Evolutionary conservation across 2,888 invertebrate species (phyloP).

Genomic region (Ichneumoninae sp.): DNA sequence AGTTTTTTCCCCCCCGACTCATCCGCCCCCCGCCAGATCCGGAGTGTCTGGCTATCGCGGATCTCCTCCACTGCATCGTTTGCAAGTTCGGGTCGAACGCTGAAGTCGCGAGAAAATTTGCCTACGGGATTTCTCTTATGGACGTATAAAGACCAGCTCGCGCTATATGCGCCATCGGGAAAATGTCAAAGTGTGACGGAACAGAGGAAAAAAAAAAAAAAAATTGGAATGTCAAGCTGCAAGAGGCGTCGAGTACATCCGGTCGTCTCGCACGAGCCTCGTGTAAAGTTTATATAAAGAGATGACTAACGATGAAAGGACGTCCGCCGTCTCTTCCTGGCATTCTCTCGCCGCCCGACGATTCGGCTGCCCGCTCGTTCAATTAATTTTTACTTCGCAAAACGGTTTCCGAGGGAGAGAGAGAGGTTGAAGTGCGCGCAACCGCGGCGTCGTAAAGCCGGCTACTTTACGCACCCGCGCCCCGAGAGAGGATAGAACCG

Average conservation of each 20-base stretch:
- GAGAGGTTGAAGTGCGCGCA: conserved; percentile 54
- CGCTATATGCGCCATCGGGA: neutral
- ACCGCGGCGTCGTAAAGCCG: conserved; percentile 79
- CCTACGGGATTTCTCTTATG: too few species aligned
- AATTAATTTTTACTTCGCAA: conserved; percentile 74
- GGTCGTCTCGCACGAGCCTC: neutral
- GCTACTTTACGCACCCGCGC: conserved; percentile 79
- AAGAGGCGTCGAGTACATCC: neutral
- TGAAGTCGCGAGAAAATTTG: neutral
- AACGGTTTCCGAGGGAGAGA: conserved; percentile 30
- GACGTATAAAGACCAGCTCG: too few species aligned
- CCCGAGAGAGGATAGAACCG: conserved; percentile 44
- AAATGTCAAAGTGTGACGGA: neutral
- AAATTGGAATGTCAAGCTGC: neutral
- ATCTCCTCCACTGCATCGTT: neutral
- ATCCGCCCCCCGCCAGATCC: neutral
- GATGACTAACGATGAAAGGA: conserved; percentile 3
- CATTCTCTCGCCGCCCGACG: conserved; percentile 22
- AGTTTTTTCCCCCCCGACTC: neutral
- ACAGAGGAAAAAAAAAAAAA: neutral
- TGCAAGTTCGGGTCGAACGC: neutral
- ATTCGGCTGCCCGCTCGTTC: conserved; percentile 71
- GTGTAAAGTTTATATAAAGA: neutral
- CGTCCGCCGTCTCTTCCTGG: neutral
- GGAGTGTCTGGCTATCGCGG: neutral